Percentiles rank a stretch among this genome's conserved stretches.
phyloP scores from a whole-genome alignment of 2,113 vertebrate genomes.

The Melanerpes aurifrons region DNA sequence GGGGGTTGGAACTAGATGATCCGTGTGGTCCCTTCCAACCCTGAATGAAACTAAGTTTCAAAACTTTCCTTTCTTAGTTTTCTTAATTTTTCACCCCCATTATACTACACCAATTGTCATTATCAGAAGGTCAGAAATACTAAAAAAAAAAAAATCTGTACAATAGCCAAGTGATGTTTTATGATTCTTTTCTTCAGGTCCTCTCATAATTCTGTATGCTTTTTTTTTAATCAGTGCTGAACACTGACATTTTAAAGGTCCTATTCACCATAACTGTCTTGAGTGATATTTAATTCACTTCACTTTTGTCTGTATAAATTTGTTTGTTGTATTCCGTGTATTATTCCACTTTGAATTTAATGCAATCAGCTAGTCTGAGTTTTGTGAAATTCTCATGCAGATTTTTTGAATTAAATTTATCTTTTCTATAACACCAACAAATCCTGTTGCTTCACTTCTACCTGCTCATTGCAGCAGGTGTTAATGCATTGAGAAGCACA shows the following conservation, averaged over 20 bases:
- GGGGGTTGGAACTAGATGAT: too few relatives aligned
- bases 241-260: not conserved
- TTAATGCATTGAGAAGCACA: not conserved
- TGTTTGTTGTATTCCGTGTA: not conserved
- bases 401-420: not conserved
- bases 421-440: not conserved
- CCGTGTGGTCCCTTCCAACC: too few relatives aligned
- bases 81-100: too few relatives aligned
- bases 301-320: not conserved
- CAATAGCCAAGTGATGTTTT: not conserved
- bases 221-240: not conserved
- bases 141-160: not conserved
- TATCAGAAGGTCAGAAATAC: not conserved
- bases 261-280: not conserved
- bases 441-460: not conserved
- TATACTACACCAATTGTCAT: not conserved
- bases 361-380: not conserved
- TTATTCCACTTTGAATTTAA: not conserved
- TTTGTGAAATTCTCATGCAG: not conserved
- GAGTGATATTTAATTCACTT: not conserved
- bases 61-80: not conserved
- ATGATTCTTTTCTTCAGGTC: rapidly evolving
- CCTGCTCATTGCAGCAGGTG: not conserved
- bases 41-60: too few relatives aligned
- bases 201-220: not conserved